Evolutionary conservation across 2,113 vertebrate species (phyloP).

Genomic region (Epinephelus fuscoguttatus): DNA sequence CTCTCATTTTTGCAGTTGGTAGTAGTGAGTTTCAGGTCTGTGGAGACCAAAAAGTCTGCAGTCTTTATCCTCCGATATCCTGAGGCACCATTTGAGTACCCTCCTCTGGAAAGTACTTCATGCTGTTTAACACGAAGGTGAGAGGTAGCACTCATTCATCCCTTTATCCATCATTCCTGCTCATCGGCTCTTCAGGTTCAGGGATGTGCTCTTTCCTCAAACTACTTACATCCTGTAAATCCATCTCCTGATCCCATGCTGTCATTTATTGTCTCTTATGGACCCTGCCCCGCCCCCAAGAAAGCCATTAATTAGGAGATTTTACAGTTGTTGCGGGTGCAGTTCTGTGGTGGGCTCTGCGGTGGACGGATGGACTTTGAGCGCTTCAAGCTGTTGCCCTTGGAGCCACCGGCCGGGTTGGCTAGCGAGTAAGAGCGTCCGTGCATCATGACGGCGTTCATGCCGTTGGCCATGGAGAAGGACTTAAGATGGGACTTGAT

Average conservation of each 20-base stretch:
- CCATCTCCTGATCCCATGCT: not conserved
- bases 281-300: not conserved
- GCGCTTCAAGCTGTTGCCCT: conserved; percentile 96
- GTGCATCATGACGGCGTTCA: conserved; percentile 99
- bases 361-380: conserved; percentile 95
- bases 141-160: conserved; percentile 30
- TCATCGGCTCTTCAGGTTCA: conserved; percentile 20
- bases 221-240: not conserved
- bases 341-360: conserved; percentile 98
- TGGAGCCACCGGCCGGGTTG: conserved; percentile 89
- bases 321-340: conserved; percentile 98
- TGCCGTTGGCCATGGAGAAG: conserved; percentile 99
- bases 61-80: conserved; percentile 21
- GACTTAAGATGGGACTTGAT: conserved; percentile 99
- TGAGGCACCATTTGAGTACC: conserved; percentile 16
- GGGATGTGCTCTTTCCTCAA: conserved; percentile 12
- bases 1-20: not conserved
- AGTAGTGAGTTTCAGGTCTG: conserved; percentile 43
- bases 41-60: conserved; percentile 3
- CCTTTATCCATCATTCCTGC: conserved; percentile 39
- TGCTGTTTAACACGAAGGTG: conserved; percentile 4
- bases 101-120: not conserved
- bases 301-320: conserved; percentile 88
- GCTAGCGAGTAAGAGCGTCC: conserved; percentile 97
- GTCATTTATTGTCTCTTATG: not conserved